Percentiles rank a stretch among this genome's conserved stretches.
These are phyloP conservation scores for Oxyura jamaicensis DNA, from an alignment of 2,113 vertebrate genomes.

Conservation along the genomic window DNA sequence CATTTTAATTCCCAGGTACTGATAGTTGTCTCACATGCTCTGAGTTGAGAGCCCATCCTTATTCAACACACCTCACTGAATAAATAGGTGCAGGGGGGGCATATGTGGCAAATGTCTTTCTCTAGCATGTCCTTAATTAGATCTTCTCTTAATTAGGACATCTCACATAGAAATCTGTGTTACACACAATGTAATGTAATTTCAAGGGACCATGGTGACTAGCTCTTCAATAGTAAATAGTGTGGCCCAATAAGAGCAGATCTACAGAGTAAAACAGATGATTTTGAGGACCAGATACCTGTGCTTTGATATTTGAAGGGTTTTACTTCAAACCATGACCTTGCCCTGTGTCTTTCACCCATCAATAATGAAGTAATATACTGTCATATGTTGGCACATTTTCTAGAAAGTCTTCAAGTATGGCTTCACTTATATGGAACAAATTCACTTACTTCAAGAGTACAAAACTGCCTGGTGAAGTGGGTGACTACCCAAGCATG, in stretches of 20 bases:
- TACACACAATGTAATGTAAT: neutral
- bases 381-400: neutral
- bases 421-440: neutral
- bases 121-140: neutral
- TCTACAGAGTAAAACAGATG: neutral
- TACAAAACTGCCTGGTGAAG: neutral
- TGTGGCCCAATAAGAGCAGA: neutral
- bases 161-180: neutral
- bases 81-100: neutral
- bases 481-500: too few relatives aligned
- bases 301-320: neutral
- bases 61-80: neutral
- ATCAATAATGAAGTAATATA: neutral
- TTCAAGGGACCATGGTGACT: neutral
- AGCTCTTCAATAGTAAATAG: neutral
- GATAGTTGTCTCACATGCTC: neutral
- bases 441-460: neutral
- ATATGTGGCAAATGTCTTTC: neutral
- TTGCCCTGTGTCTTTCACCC: neutral
- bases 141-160: neutral
- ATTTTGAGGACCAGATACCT: neutral
- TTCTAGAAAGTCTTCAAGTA: neutral
- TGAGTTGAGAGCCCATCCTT: neutral
- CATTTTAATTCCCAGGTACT: fast-evolving
- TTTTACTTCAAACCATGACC: neutral